Base-by-base conservation (phyloP, 2,888 invertebrate species). In the Callyntrura guangdongensis region DNA sequence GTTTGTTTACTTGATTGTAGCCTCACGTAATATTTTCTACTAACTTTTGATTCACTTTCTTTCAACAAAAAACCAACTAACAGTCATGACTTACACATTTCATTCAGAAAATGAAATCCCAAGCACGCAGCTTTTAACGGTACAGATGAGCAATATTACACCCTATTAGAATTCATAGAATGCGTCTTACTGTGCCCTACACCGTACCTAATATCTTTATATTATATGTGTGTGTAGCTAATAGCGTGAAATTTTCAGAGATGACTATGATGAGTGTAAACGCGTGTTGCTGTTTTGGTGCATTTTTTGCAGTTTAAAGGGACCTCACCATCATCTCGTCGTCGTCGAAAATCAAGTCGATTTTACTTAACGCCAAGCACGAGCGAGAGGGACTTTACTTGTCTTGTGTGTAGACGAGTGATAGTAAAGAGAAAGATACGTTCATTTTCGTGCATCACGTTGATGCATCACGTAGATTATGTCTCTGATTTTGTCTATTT, bases 381-480 rank as follows among this genome's bases (percentile, higher is more conserved):
- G 53, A 56, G 56, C 53, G 53, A 25, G 53, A 25, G 14, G 53
- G 56, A 27, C 56, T 79, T n/a, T 20, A 64, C 17, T 61, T 64
- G n/a, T n/a, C n/a, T n/a, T n/a, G n/a, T 27, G 36, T 20, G 8
- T 45, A 45, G 3, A 59, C 53, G n/a, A 72, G 69, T 56, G 59
- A 81, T 61, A 67, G 72, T 45, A 61, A 77, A 83, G 89, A 74
- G 56, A 61, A 72, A 89, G 61, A 84, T 61, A 56, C n/a, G 27
- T n/a, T 9, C 36, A 6, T 36, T n/a, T 36, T 36, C 45, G 47
- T 64, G 87, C 45, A 64, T 64, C 61, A 56, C 45, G 67, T 64
- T 56, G 81, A 87, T 79, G 87, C 67, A 87, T 89, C 89, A 89
- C 77, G 89, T 84, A 84, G 83, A 83, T 84, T 47, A 82, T 69